Base-by-base conservation (phyloP, 2,797 vertebrate genomes). In the Pygocentrus nattereri region DNA sequence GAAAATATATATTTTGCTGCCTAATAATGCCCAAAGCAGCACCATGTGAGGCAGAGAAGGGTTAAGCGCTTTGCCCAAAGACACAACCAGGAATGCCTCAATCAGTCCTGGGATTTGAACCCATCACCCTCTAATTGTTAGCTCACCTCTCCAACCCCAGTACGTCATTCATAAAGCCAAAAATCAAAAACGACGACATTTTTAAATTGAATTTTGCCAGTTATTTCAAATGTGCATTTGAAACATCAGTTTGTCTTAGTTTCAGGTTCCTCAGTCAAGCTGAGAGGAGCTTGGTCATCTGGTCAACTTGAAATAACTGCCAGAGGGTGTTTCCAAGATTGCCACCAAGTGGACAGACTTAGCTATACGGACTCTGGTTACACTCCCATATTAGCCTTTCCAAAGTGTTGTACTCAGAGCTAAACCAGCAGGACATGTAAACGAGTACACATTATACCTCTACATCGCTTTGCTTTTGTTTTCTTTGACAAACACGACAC, bases 401-500 rank as follows among this genome's bases (percentile, higher is more conserved):
- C 12, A 5, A 52, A 72, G 49, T 71, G 47, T 11, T 21, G 52
- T 0, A 73, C 50, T 41, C 47, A 12, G 13, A 59, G 31, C 49
- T 44, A 15, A 50, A 30, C 25, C 1, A 52, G 59, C 21, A 30
- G 56, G 54, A 31, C 74, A 77, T 58, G 27, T n/a, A 68, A 34
- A 65, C 12, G 2, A 72, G 21, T 41, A 69, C 71, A 74, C 25
- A 18, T 74, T 74, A 59, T 44, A 54, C 61, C 21, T 67, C 31
- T 7, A 52, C 73, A 82, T 62, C 23, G 16, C 34, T 21, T 4
- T 15, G 65, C 52, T 61, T 44, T 69, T 78, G 21, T 82, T 50
- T 41, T 54, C n/a, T 25, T 54, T 59, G 69, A 61, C 34, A 31
- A 73, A 65, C 15, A 2, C 16, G 70, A 27, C 15, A 34, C 31